phyloP scores from a whole-genome alignment of 2,888 invertebrate species.

The Lamellibrachia satsuma region DNA sequence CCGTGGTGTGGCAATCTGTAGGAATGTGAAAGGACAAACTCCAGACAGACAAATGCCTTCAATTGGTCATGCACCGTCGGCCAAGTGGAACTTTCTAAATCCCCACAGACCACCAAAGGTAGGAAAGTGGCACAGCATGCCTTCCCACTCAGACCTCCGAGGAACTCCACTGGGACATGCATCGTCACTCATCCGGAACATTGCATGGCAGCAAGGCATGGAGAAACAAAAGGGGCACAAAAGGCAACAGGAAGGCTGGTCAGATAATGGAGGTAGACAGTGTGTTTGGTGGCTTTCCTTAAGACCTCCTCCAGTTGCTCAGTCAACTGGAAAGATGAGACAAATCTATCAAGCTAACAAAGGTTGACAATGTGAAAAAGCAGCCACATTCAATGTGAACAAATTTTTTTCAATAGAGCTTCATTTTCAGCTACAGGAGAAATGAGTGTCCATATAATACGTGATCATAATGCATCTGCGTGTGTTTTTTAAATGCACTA shows the following conservation, averaged over 20 bases:
- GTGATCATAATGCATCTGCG: too few species aligned
- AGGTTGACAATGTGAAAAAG: not conserved
- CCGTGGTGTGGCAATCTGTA: not conserved
- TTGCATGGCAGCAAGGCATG: not conserved
- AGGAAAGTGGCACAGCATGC: not conserved
- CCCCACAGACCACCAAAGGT: not conserved
- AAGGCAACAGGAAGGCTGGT: not conserved
- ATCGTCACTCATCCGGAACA: not conserved
- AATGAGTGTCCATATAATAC: not conserved
- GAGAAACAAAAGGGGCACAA: not conserved
- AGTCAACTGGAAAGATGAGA: not conserved
- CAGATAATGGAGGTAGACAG: not conserved
- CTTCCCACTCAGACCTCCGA: not conserved
- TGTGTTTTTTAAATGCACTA: not conserved
- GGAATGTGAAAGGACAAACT: not conserved
- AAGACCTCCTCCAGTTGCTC: not conserved
- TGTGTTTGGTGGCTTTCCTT: not conserved
- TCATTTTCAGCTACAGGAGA: not conserved
- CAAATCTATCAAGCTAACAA: not conserved
- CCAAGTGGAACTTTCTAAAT: conserved; percentile 13
- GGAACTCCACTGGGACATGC: not conserved
- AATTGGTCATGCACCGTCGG: not conserved
- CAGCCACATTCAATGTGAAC: not conserved
- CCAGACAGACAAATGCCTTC: not conserved
- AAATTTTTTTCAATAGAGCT: not conserved